Conservation (phyloP, 2,797 vertebrate genomes). For the Scleropages formosus region DNA sequence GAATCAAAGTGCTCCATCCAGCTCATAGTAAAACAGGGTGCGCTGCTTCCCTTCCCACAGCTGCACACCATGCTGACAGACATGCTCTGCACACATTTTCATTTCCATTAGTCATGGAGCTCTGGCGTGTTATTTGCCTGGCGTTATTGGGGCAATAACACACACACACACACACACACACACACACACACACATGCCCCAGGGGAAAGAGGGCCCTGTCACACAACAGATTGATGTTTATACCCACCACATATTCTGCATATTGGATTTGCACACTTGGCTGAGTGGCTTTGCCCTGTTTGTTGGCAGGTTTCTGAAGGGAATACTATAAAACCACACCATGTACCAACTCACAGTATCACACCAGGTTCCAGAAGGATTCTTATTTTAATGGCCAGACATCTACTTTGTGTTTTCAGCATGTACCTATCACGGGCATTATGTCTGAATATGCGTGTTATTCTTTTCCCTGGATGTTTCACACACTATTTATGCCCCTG, state of each 20-base stretch:
- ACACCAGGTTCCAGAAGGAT: too few relatives aligned
- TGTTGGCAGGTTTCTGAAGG: neutral
- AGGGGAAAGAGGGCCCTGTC: neutral
- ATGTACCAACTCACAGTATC: too few relatives aligned
- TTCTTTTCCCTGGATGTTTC: too few relatives aligned
- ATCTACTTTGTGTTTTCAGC: neutral
- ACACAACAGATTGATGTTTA: neutral
- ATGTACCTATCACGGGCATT: too few relatives aligned
- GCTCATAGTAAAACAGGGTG: too few relatives aligned
- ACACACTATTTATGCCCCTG: too few relatives aligned
- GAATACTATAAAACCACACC: too few relatives aligned
- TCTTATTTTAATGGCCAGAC: neutral
- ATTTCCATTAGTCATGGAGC: slow-evolving; percentile 33
- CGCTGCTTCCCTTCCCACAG: neutral
- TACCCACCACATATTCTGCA: neutral
- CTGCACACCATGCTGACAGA: neutral
- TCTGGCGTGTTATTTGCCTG: slow-evolving; percentile 44
- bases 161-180: neutral
- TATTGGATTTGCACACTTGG: slow-evolving; percentile 25
- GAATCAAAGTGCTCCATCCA: too few relatives aligned
- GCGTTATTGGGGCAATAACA: neutral
- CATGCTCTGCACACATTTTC: neutral
- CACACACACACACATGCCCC: too few relatives aligned
- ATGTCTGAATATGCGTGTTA: too few relatives aligned
- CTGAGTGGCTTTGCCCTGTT: slow-evolving; percentile 18